Percentiles rank a stretch among this genome's conserved stretches.
These are phyloP conservation scores for Porites rus DNA, from an alignment of 92 coral and sea anemone species.

Conservation along the genomic window DNA sequence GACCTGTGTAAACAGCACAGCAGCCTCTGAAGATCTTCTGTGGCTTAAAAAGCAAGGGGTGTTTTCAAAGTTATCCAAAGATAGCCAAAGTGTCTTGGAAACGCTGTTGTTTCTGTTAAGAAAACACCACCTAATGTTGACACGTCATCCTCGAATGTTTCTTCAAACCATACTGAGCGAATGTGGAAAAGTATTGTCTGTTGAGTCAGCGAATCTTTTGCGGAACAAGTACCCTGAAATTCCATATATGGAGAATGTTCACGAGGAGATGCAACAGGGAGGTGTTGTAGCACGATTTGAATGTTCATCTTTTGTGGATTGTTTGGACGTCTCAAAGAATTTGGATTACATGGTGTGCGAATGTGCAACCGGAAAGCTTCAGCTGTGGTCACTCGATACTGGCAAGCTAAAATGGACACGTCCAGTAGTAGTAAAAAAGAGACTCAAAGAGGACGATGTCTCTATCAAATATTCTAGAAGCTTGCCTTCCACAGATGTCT, in stretches of 20 bases:
- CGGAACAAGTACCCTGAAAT: constrained; percentile 17
- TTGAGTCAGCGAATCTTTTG: constrained; percentile 18
- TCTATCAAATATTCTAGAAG: background rate
- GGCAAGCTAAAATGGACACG: constrained; percentile 8
- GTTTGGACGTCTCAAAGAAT: constrained; percentile 24
- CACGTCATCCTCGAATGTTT: background rate
- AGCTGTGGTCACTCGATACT: constrained; percentile 31
- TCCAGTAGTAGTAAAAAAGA: background rate
- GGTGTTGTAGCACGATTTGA: background rate
- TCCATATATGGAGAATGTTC: constrained; percentile 11
- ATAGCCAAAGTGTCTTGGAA: background rate
- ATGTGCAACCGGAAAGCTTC: constrained; percentile 3
- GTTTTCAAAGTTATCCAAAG: background rate
- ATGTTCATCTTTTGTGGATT: background rate
- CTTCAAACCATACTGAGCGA: constrained; percentile 15
- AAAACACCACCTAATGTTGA: background rate
- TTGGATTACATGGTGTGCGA: constrained; percentile 37
- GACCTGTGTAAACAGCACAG: background rate
- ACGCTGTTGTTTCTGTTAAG: constrained; percentile 8
- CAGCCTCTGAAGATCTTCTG: background rate
- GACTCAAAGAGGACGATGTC: background rate
- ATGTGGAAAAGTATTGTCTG: constrained; percentile 11
- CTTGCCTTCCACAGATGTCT: background rate
- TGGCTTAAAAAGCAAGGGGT: background rate
- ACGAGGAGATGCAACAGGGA: background rate